Evolutionary conservation across 2,888 invertebrate genomes (phyloP), one percentile per base, ranked within the genome.

Genomic region (Syritta pipiens): DNA sequence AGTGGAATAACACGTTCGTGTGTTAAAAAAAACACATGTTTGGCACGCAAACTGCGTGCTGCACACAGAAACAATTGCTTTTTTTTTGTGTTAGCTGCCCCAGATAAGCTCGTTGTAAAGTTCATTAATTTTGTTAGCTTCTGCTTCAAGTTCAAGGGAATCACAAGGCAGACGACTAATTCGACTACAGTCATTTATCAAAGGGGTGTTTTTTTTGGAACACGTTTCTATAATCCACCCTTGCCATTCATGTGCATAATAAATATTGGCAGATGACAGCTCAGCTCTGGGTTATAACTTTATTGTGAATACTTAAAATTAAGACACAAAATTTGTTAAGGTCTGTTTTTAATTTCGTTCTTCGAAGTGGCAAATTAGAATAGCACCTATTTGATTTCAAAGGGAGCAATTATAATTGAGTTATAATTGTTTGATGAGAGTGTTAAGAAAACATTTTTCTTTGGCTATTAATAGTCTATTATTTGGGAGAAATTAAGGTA

Each of bases 101-200:
- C 30, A 1, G n/a, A 9, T 10, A 5, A 9, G 24, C 19, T 17
- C 14, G 14, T 19, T 1, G 12, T 19, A 20, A 12, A 51, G 19
- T 35, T 24, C 40, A 40, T 63, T 51, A 30, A 42, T 62, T 51
- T 37, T 26, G 48, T 30, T 12, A 22, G 12, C 40, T 40, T 49
- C 26, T 7, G 20, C 30, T 51, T 10, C 9, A 28, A 26, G 44
- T 65, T 30, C 30, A 26, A 26, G 32, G 22, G 7, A 12, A 57
- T 26, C 55, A 30, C 49, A 14, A 37, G 9, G 24, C 24, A 32
- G 22, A 12, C 1, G 28, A 51, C 46, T 62, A 35, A 48, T 67
- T 49, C 35, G 19, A 62, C n/a, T 32, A 30, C 62, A 68, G 62
- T 49, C 55, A 57, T 76, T 62, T 76, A 37, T 62, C 55, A 75